Percentiles rank a stretch among this genome's conserved stretches.
phyloP scores from a whole-genome alignment of 1,140 invertebrate species.

The Hestina assimilis region DNA sequence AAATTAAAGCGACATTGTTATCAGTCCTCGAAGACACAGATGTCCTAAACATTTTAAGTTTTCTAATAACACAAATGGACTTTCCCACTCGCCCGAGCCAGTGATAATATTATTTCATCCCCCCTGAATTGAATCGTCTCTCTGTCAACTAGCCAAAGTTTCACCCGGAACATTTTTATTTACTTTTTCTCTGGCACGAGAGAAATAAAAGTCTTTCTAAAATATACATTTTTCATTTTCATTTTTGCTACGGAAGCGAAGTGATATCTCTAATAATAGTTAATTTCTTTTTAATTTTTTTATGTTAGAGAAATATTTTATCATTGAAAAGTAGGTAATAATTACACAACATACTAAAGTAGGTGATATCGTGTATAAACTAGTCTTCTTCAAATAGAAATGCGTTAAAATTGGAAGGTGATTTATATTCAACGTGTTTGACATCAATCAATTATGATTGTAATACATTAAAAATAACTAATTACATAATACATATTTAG shows the following conservation, averaged over 20 bases:
- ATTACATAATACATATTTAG: no score
- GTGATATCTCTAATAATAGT: neutral
- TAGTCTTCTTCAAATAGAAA: no score
- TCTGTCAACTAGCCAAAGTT: conserved; percentile 51
- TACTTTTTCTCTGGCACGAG: conserved; percentile 37
- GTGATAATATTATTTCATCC: conserved; percentile 62
- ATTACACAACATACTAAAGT: no score
- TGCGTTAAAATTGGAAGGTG: no score
- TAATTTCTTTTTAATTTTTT: neutral
- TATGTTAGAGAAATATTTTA: no score
- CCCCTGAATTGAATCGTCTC: conserved; percentile 50
- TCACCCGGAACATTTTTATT: conserved; percentile 48
- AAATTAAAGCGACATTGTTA: conserved; percentile 26
- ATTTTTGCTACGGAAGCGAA: conserved; percentile 2
- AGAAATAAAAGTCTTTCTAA: conserved; percentile 35
- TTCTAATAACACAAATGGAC: conserved; percentile 59
- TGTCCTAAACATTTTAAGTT: conserved; percentile 51
- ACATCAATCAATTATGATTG: no score
- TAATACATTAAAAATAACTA: no score
- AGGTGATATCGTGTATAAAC: no score
- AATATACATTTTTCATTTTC: conserved; percentile 23
- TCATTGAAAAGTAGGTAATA: no score
- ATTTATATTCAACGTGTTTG: no score
- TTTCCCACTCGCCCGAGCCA: conserved; percentile 47
- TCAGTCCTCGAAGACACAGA: conserved; percentile 39